Conservation (phyloP, 1,140 invertebrate species). For the Drosophila asahinai region DNA sequence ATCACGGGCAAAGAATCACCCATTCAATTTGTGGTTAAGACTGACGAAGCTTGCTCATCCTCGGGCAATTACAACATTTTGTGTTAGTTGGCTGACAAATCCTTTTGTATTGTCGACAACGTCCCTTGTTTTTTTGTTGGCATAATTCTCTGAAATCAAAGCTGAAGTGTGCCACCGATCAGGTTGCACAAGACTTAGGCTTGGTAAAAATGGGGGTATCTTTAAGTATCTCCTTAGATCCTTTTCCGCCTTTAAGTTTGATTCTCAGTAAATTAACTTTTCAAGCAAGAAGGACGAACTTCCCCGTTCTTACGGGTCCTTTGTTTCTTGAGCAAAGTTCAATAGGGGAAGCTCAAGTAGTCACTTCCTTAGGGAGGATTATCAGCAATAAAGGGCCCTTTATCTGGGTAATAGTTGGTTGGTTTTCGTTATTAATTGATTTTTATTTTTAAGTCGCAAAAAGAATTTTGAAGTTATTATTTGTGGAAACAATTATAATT, state of each 20-base stretch:
- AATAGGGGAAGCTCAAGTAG: constrained; percentile 47
- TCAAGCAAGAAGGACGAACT: constrained; percentile 57
- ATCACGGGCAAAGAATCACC: constrained; percentile 51
- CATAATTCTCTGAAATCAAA: constrained; percentile 80
- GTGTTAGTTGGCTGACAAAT: constrained; percentile 78
- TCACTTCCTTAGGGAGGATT: constrained; percentile 60
- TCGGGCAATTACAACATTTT: constrained; percentile 81
- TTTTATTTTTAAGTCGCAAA: neutral
- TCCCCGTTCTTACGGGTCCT: constrained; percentile 47
- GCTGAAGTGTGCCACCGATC: constrained; percentile 80
- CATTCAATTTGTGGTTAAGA: constrained; percentile 61
- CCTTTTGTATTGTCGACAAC: constrained; percentile 58
- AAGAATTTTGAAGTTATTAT: neutral
- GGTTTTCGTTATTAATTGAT: neutral
- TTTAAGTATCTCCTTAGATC: constrained; percentile 53
- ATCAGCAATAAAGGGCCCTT: constrained; percentile 28
- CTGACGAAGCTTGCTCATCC: constrained; percentile 6
- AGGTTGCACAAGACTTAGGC: constrained; percentile 61
- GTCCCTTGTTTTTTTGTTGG: constrained; percentile 33
- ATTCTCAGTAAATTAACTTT: constrained; percentile 84
- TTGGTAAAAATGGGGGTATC: constrained; percentile 8
- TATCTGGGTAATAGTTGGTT: neutral
- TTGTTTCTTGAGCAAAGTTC: constrained; percentile 45
- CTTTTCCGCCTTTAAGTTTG: constrained; percentile 75
- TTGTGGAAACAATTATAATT: neutral